Evolutionary conservation across 2,797 vertebrate species (phyloP), one percentile per base, ranked within the genome.

Genomic region (Lepilemur septentrionalis): DNA sequence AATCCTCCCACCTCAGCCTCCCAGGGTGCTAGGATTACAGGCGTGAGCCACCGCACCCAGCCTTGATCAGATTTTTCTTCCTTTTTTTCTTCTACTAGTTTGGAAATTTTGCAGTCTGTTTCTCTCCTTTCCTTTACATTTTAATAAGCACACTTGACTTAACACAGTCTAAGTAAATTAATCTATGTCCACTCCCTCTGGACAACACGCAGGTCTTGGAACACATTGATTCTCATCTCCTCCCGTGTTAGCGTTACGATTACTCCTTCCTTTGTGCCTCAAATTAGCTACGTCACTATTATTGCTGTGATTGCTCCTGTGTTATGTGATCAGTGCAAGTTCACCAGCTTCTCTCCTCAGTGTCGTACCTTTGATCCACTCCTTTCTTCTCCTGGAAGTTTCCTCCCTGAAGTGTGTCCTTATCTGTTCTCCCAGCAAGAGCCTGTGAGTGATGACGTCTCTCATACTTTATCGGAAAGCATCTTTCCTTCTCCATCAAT

Each of bases 91-190:
- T 80, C 25, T 80, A 7, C 30, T 59, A 43, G 55, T 72, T 83
- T 93, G 88, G 88, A 97, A 94, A 92, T 12, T n/a, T 30, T 46
- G 15, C 28, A 4, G 73, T 91, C 30, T 38, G 23, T 63, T 83
- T 83, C 28, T 73, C 38, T 69, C 76, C 48, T 43, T 86, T 76
- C 46, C 59, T 92, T 89, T 78, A 23, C 15, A 73, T 69, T 95
- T 89, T 61, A 83, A 63, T 43, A 79, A 96, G 41, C 63, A 63
- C 69, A 79, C 18, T 46, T 67, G 69, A 46, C 67, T 72, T 50
- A 52, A 72, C 22, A 23, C 52, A 13, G 8, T 35, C 55, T 81
- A 69, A 65, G 78, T 23, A 61, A 82, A 70, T 76, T 55, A 78
- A 0, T 35, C 50, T 25, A 28, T n/a, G 17, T 38, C 46, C 50